These are phyloP conservation scores for Parambassis ranga DNA, from an alignment of 2,797 vertebrate genomes.

Conservation along the genomic window DNA sequence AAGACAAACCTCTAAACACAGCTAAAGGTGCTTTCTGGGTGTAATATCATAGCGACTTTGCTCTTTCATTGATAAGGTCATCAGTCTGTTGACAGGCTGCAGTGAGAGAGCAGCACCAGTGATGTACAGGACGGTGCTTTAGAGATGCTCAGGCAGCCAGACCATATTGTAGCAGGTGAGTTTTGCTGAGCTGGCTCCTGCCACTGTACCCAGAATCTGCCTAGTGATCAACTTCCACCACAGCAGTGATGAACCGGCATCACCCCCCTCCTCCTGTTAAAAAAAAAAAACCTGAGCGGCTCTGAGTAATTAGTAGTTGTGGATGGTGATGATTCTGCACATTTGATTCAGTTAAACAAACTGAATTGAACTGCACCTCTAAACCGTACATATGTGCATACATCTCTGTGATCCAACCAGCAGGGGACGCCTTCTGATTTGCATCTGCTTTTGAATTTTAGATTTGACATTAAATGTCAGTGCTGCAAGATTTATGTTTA, in stretches of 20 bases:
- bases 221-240: conserved; percentile 78
- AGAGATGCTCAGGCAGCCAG: conserved; percentile 62
- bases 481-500: conserved; percentile 38
- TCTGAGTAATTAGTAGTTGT: conserved; percentile 58
- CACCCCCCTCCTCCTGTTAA: conserved; percentile 42
- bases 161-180: conserved; percentile 69
- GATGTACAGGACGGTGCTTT: conserved; percentile 52
- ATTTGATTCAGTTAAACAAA: conserved; percentile 29
- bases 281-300: conserved; percentile 12
- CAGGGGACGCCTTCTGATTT: background rate
- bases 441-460: conserved; percentile 18
- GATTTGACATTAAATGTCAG: conserved; percentile 26
- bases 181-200: conserved; percentile 79
- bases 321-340: conserved; percentile 57
- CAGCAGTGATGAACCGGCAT: conserved; percentile 65
- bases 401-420: background rate
- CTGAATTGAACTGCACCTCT: no score
- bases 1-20: conserved; percentile 1
- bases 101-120: conserved; percentile 46
- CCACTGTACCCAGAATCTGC: conserved; percentile 75
- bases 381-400: background rate
- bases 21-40: conserved; percentile 14
- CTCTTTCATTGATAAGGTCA: conserved; percentile 79
- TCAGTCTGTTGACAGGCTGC: conserved; percentile 61
- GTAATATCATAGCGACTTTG: conserved; percentile 68